phyloP scores from a whole-genome alignment of 2,113 vertebrate genomes.

The Psilopsiagon aymara region DNA sequence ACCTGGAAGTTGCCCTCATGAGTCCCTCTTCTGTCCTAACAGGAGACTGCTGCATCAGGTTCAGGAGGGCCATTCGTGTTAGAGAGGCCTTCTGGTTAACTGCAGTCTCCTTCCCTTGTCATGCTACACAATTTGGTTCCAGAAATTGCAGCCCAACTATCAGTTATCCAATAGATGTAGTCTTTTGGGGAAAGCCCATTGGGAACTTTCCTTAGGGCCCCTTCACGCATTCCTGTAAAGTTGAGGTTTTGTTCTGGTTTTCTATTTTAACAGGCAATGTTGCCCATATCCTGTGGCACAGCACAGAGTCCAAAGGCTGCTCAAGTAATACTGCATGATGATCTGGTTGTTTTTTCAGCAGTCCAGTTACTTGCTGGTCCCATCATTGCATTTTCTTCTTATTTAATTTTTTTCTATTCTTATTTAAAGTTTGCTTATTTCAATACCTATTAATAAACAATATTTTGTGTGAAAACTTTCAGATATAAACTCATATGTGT shows the following conservation, averaged over 20 bases:
- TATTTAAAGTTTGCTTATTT: neutral
- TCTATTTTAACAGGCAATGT: neutral
- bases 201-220: neutral
- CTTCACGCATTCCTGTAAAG: neutral
- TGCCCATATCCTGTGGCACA: neutral
- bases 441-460: neutral
- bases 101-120: neutral
- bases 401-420: neutral
- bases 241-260: neutral
- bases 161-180: neutral
- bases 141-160: neutral
- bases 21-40: neutral
- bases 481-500: neutral
- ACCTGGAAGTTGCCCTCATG: neutral
- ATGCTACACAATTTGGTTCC: neutral
- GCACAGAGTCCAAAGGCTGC: neutral
- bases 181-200: neutral
- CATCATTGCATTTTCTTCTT: neutral
- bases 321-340: neutral
- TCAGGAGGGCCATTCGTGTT: neutral
- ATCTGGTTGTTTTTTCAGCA: neutral
- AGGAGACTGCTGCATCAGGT: neutral
- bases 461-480: neutral
- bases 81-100: neutral
- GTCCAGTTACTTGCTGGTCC: fast-evolving